Percentiles rank a stretch among this genome's conserved stretches.
Conservation (phyloP, 2,797 vertebrate genomes). For the Pristis pectinata region DNA sequence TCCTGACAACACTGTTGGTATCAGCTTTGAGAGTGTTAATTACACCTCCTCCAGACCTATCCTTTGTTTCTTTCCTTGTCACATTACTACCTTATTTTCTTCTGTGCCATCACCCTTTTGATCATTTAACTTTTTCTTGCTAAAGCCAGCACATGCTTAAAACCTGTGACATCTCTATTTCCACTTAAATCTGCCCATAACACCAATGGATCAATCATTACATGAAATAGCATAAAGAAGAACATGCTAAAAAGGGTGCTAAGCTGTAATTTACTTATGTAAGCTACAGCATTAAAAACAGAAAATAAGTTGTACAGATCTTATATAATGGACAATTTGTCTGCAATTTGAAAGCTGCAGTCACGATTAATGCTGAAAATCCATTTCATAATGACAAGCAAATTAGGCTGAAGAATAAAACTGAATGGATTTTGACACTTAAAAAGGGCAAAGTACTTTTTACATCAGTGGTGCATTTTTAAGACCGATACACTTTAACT, state of each 20-base stretch:
- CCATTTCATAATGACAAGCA: slow-evolving; percentile 9
- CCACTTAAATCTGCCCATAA: background rate
- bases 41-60: too few relatives aligned
- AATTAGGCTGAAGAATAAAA: slow-evolving; percentile 16
- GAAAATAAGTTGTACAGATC: background rate
- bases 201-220: background rate
- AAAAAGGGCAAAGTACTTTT: background rate
- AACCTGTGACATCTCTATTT: too few relatives aligned
- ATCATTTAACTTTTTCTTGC: too few relatives aligned
- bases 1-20: too few relatives aligned
- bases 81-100: too few relatives aligned
- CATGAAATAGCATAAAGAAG: background rate
- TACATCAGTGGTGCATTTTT: background rate
- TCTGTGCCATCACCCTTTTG: too few relatives aligned
- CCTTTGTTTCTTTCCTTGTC: too few relatives aligned
- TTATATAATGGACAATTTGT: background rate
- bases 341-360: background rate
- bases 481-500: background rate
- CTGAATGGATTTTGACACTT: background rate
- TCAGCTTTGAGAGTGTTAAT: too few relatives aligned
- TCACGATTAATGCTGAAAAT: background rate
- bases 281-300: background rate
- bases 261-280: background rate
- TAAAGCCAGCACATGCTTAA: too few relatives aligned
- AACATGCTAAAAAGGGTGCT: background rate